Conservation (phyloP, 2,113 vertebrate species). For the Poecilia latipinna region DNA sequence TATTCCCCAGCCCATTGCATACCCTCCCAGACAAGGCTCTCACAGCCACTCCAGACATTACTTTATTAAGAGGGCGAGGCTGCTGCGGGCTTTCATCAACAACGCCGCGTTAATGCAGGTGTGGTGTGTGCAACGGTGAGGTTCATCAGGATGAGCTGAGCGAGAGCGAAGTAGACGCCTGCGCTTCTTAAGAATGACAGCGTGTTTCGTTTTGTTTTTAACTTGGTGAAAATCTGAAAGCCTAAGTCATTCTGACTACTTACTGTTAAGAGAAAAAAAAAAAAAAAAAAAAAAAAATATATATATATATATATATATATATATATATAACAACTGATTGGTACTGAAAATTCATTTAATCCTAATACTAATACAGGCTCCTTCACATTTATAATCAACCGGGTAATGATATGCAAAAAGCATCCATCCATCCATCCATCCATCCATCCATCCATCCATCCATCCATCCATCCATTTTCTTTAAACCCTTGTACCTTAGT, state of each 20-base stretch:
- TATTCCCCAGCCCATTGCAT: slow-evolving; percentile 68
- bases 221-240: not conserved
- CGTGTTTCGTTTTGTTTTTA: too few relatives aligned
- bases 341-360: too few relatives aligned
- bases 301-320: too few relatives aligned
- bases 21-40: slow-evolving; percentile 67
- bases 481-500: too few relatives aligned
- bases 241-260: not conserved
- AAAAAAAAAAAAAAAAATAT: too few relatives aligned
- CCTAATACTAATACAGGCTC: too few relatives aligned
- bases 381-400: too few relatives aligned
- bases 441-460: too few relatives aligned
- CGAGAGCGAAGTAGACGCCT: slow-evolving; percentile 4
- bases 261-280: not conserved
- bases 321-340: too few relatives aligned
- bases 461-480: too few relatives aligned
- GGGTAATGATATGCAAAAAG: too few relatives aligned
- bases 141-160: slow-evolving; percentile 38
- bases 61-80: slow-evolving; percentile 71
- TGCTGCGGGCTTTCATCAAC: slow-evolving; percentile 43
- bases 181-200: not conserved
- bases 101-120: slow-evolving; percentile 55
- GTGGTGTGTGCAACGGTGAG: slow-evolving; percentile 42
- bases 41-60: slow-evolving; percentile 70
- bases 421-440: too few relatives aligned